Conservation (phyloP, 2,113 vertebrate species). For the Pheucticus melanocephalus region DNA sequence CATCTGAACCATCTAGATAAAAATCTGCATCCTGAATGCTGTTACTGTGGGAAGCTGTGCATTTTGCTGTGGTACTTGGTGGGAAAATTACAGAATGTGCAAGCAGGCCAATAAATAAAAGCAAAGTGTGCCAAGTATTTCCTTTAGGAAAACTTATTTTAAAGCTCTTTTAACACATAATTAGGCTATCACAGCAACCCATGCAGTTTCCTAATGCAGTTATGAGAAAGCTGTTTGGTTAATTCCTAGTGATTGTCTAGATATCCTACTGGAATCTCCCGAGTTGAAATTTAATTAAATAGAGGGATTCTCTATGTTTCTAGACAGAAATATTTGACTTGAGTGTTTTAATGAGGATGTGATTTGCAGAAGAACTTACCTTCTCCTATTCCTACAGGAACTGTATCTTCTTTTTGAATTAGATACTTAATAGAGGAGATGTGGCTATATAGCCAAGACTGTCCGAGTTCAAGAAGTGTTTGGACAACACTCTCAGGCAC, state of each 20-base stretch:
- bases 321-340: neutral
- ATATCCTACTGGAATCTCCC: neutral
- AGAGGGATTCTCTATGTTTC: neutral
- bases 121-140: neutral
- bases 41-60: neutral
- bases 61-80: neutral
- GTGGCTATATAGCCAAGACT: neutral
- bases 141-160: neutral
- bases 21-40: neutral
- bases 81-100: neutral
- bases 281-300: constrained; percentile 43
- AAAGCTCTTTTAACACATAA: neutral
- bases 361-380: neutral
- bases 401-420: neutral
- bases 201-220: neutral
- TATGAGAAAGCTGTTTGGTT: constrained; percentile 3
- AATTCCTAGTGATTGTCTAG: constrained; percentile 9
- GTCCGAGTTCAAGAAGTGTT: neutral
- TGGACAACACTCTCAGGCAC: neutral
- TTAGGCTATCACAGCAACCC: neutral
- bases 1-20: neutral
- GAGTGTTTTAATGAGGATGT: neutral
- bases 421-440: neutral
- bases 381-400: neutral
- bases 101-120: neutral